phyloP scores from a whole-genome alignment of 1,140 invertebrate species.

The Bombus confusus region DNA sequence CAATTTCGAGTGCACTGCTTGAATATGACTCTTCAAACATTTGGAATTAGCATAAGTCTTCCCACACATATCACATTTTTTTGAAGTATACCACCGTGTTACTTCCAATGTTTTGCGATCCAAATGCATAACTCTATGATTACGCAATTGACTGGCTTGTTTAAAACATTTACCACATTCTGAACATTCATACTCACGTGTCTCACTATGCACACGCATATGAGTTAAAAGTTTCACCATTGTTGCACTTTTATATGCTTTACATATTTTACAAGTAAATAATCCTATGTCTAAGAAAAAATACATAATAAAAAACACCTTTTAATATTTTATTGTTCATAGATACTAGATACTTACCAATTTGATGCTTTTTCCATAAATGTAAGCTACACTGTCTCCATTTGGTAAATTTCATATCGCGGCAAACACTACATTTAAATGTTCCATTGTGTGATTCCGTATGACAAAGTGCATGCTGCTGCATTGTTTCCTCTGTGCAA shows the following conservation, averaged over 20 bases:
- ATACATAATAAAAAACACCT: conserved; percentile 41
- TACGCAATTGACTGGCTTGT: conserved; percentile 85
- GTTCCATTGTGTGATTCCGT: conserved; percentile 73
- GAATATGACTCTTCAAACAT: conserved; percentile 89
- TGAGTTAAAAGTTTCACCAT: conserved; percentile 84
- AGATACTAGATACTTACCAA: conserved; percentile 69
- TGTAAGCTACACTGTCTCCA: conserved; percentile 87
- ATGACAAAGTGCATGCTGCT: conserved; percentile 83
- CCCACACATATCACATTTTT: conserved; percentile 87
- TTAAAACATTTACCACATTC: conserved; percentile 86
- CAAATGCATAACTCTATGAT: conserved; percentile 85
- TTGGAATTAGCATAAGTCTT: conserved; percentile 89
- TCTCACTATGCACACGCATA: conserved; percentile 85
- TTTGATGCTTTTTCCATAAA: conserved; percentile 86
- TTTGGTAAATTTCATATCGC: conserved; percentile 80
- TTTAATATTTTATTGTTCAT: not conserved
- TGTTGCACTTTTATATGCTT: conserved; percentile 83
- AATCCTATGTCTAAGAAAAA: conserved; percentile 84
- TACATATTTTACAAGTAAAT: conserved; percentile 85
- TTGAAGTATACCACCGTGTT: conserved; percentile 85
- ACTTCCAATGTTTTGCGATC: conserved; percentile 78
- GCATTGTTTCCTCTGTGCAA: conserved; percentile 78
- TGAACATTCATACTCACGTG: conserved; percentile 84
- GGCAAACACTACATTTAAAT: conserved; percentile 83
- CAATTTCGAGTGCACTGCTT: conserved; percentile 90